Conservation (phyloP, 2,113 vertebrate genomes). For the Pachycephala philippinensis region DNA sequence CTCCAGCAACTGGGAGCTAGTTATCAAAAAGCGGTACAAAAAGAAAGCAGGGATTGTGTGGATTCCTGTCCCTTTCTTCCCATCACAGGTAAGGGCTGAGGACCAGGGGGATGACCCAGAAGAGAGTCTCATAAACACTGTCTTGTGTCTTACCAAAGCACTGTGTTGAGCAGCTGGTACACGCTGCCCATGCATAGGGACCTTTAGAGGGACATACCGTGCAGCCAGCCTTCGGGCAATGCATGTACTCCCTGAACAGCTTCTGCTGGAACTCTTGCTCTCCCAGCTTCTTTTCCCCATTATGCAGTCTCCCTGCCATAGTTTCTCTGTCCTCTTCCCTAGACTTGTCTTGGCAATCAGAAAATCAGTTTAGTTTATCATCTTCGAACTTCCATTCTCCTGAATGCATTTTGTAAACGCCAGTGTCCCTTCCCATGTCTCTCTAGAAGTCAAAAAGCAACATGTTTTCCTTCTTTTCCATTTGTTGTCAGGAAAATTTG, state of each 20-base stretch:
- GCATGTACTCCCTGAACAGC: slow-evolving; percentile 62
- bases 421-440: slow-evolving; percentile 52
- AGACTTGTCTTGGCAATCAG: slow-evolving; percentile 50
- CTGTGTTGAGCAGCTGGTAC: slow-evolving; percentile 34
- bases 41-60: background rate
- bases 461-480: slow-evolving; percentile 36
- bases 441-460: slow-evolving; percentile 55
- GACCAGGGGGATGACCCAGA: background rate
- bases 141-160: slow-evolving; percentile 17
- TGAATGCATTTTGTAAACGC: slow-evolving; percentile 33
- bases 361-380: slow-evolving; percentile 51
- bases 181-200: slow-evolving; percentile 36
- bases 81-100: background rate
- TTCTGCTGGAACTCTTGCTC: slow-evolving; percentile 57
- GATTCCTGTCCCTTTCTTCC: background rate
- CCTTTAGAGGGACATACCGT: slow-evolving; percentile 59
- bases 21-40: background rate
- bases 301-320: slow-evolving; percentile 60
- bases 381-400: slow-evolving; percentile 36
- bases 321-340: slow-evolving; percentile 60
- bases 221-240: slow-evolving; percentile 58
- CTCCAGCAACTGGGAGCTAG: background rate
- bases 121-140: background rate
- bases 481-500: slow-evolving; percentile 43
- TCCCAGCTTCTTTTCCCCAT: slow-evolving; percentile 60